A percentile compares a stretch with the other conserved stretches of the same genome.
Conservation (phyloP, 2,888 invertebrate genomes). For the Platycheirus albimanus region DNA sequence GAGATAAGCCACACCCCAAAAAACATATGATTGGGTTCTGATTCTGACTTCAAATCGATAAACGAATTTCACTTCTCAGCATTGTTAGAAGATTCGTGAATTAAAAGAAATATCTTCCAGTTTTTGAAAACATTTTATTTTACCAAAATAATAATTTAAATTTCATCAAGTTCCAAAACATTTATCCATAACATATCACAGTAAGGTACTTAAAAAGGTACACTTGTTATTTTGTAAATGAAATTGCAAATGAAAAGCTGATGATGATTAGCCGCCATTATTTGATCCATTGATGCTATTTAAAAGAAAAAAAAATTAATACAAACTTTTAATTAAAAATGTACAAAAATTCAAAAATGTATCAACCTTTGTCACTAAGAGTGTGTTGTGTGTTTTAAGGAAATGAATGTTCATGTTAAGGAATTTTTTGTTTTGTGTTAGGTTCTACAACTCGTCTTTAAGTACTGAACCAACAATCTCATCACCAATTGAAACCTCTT, state of each 20-base stretch:
- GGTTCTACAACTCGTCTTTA: slow-evolving; percentile 79
- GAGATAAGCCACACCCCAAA: too few species aligned
- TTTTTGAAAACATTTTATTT: slow-evolving; percentile 52
- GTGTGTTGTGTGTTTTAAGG: slow-evolving; percentile 7
- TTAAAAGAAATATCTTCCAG: slow-evolving; percentile 9
- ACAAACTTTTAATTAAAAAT: background rate
- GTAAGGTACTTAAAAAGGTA: slow-evolving; percentile 60
- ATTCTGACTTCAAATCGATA: too few species aligned
- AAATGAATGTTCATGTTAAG: slow-evolving; percentile 33
- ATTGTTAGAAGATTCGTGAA: too few species aligned
- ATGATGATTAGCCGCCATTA: slow-evolving; percentile 39
- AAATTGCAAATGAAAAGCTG: slow-evolving; percentile 42
- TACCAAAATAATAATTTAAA: slow-evolving; percentile 48
- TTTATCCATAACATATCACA: slow-evolving; percentile 65
- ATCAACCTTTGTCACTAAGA: slow-evolving; percentile 44
- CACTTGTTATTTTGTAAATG: slow-evolving; percentile 31
- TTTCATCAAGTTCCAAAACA: slow-evolving; percentile 56
- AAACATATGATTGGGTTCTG: too few species aligned
- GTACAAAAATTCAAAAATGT: background rate
- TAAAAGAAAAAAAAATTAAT: background rate
- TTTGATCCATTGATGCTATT: slow-evolving; percentile 50
- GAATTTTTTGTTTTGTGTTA: slow-evolving; percentile 37
- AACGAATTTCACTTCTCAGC: too few species aligned
- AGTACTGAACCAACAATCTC: slow-evolving; percentile 61
- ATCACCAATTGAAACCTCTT: slow-evolving; percentile 79